A percentile compares a stretch with the other conserved stretches of the same genome.
phyloP scores from a whole-genome alignment of 2,797 vertebrate species.

The Buphagus erythrorhynchus region DNA sequence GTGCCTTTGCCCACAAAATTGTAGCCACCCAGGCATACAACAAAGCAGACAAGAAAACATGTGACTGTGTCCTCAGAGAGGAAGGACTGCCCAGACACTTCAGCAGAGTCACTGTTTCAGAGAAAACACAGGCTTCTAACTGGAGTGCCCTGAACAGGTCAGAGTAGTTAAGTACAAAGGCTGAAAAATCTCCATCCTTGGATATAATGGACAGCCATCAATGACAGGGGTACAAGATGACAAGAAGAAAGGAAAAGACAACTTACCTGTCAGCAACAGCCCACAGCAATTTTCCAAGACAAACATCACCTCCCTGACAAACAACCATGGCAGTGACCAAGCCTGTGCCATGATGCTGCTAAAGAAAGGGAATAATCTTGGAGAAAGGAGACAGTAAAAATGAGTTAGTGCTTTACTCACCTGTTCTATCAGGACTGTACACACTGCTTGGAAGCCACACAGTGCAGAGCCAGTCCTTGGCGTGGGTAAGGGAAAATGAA shows the following conservation, averaged over 20 bases:
- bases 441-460: neutral
- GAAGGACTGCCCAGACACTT: neutral
- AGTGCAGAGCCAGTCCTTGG: neutral
- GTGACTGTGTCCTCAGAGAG: neutral
- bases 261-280: neutral
- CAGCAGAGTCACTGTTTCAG: neutral
- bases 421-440: neutral
- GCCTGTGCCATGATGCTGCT: neutral
- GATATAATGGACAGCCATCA: neutral
- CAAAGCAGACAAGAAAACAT: neutral
- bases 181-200: neutral
- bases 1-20: neutral
- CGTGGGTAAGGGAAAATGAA: neutral
- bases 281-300: fast-evolving
- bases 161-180: neutral
- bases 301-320: neutral
- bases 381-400: neutral
- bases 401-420: neutral
- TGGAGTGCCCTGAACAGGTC: neutral
- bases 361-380: neutral
- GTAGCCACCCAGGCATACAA: neutral
- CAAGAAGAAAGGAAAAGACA: neutral
- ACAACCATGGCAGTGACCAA: neutral
- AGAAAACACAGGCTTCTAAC: neutral
- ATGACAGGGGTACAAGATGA: neutral